Base-by-base conservation (phyloP, 92 coral and sea anemone species). In the Zoanthus sociatus region DNA sequence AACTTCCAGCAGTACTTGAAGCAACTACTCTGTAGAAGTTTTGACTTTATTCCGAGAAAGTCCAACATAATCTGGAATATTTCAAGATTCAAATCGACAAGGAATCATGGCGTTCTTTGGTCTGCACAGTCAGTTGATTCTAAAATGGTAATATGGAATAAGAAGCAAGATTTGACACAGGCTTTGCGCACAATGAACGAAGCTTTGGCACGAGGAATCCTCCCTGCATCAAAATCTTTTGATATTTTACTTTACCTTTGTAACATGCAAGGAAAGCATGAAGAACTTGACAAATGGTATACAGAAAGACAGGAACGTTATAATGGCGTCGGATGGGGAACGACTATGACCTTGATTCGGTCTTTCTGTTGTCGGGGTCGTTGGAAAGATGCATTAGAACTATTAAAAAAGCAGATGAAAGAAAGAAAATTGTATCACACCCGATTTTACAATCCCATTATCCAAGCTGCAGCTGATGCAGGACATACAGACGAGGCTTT, bases 341-440 rank as follows among this genome's bases (percentile, higher is more conserved):
- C 92, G 8, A 86, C 82, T 50, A 91, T 94, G 50, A 95, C 95
- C 2, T 81, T 97, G 76, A 89, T 97, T 37, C 93, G 92, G 64
- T 97, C 98, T n/a, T 97, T 95, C 87, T 82, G 90, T 73, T 75
- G 78, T 32, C 92, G 99, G 37, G 90, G 83, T 15, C 88, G 84
- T 91, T 91, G 91, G 89, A 74, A 79, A 9, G 61, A 83, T 32
- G 99, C 98, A 48, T 53, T 92, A 71, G 86, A 50, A 54, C 70
- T 92, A 44, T 87, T 97, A 63, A 56, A 44, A 46, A 84, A 64
- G 63, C 55, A 81, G 64, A 84, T 93, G 77, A 88, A 89, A 53
- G 73, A 88, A 10, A 83, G 87, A 4, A 66, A 82, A 46, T 77
- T 91, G 82, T 86, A 89, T 17, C 99, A 97, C 77, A 94, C 96